Base-by-base conservation (phyloP, 2,113 vertebrate species). In the Tragelaphus scriptus region DNA sequence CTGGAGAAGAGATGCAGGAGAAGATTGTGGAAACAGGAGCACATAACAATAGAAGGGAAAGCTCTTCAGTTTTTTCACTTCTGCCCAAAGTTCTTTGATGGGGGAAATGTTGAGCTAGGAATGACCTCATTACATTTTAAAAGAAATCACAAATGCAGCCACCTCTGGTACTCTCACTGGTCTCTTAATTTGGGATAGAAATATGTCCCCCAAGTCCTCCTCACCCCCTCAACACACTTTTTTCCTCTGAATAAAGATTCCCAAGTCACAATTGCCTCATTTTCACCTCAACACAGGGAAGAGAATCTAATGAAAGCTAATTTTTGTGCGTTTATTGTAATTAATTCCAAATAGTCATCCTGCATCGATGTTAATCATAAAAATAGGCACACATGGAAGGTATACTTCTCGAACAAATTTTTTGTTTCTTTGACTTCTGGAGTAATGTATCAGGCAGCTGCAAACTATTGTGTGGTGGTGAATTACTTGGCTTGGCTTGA, bases 321-420 rank as follows among this genome's bases (percentile, higher is more conserved):
- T 89, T 97, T 92, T 88, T 87, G 40, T 55, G 23, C 25, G 49
- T 92, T 95, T 90, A 58, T 85, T 95, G 82, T 58, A 51, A 9
- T 68, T 90, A 63, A 11, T 88, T 80, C n/a, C 63, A 91, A 92
- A 90, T 85, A 94, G 88, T 59, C n/a, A 79, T 59, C 68, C 51
- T 91, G 4, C 40, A n/a, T 80, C 88, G 47, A 94, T 47, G 16
- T 75, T 93, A 88, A 92, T 96, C 30, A 92, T 36, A 61, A 85
- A 95, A 88, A 93, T n/a, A 94, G 68, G 40, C 21, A 80, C 10
- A n/a, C 6, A 53, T 1, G 19, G 65, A 53, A 91, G 21, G 10
- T 85, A 13, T 58, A 87, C 2, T 63, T 94, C 32, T 61, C 7
- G 14, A 95, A 44, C 5, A 85, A 51, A 77, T 7, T 71, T 88